Base-by-base conservation (phyloP, 2,113 vertebrate species). In the Zeus faber region DNA sequence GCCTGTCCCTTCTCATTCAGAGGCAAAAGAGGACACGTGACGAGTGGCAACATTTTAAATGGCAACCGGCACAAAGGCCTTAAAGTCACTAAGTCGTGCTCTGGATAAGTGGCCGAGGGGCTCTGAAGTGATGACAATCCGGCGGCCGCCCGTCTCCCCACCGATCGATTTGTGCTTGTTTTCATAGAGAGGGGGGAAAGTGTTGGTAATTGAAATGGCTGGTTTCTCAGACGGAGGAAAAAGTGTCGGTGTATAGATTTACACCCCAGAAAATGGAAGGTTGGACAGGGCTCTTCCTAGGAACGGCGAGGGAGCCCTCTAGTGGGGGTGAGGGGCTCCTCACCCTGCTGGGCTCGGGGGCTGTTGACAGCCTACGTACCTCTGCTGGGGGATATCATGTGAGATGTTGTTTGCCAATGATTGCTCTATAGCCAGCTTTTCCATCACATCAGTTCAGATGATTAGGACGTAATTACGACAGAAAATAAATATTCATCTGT, bases 261-360 rank as follows among this genome's bases (percentile, higher is more conserved):
- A 65, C 51, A 45, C 56, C 47, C 65, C 67, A 74, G 80, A 75
- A 80, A 80, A 84, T 78, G 81, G 72, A 78, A 76, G 79, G 47
- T 52, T 49, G 57, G 29, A 54, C 48, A 16, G 20, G 6, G n/a
- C 11, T 22, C 13, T 46, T 39, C 14, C 55, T 53, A 9, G 60
- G 74, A 77, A 86, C 76, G 66, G 39, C 72, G 52, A 79, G 72
- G 65, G 70, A 74, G 82, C 60, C 82, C 80, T 82, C 80, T 80
- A 72, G 80, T 79, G 84, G 78, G 65, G 21, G 13, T 11, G 8
- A 5, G 45, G 1, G 47, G 41, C 13, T 47, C 16, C 6, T 22
- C 16, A 1, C 23, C 21, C 9, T 2, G 50, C 10, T 4, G 5
- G 16, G 2, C 11, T 37, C n/a, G 22, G n/a, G 31, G 17, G 5